A percentile compares a stretch with the other conserved stretches of the same genome.
Conservation (phyloP, 2,113 vertebrate species). For the Tor tambroides region DNA sequence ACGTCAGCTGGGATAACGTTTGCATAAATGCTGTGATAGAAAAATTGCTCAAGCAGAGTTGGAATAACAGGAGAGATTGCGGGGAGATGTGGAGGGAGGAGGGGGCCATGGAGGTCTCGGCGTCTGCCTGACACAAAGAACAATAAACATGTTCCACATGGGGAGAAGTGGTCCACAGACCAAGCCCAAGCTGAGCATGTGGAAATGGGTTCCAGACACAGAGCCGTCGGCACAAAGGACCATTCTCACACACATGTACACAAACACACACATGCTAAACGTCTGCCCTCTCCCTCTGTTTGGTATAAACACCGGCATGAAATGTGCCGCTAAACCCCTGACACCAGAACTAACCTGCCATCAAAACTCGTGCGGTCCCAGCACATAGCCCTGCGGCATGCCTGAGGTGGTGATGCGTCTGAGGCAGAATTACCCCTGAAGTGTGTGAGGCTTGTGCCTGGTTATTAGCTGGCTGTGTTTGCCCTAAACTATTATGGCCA, state of each 20-base stretch:
- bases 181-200: constrained; percentile 52
- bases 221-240: constrained; percentile 56
- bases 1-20: constrained; percentile 61
- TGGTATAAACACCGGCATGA: constrained; percentile 44
- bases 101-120: constrained; percentile 44
- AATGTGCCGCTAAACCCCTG: neutral
- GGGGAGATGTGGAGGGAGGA: constrained; percentile 39
- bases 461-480: constrained; percentile 59
- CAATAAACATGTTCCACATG: constrained; percentile 69
- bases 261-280: constrained; percentile 23
- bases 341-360: neutral
- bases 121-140: constrained; percentile 67
- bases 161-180: constrained; percentile 58
- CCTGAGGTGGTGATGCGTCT: neutral
- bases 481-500: constrained; percentile 50
- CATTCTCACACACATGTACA: constrained; percentile 50
- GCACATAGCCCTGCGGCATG: constrained; percentile 1
- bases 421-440: constrained; percentile 39
- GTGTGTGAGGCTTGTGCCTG: constrained; percentile 54
- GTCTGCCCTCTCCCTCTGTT: constrained; percentile 11
- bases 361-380: constrained; percentile 1
- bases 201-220: constrained; percentile 66
- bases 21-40: constrained; percentile 64
- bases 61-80: constrained; percentile 63
- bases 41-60: constrained; percentile 63